Evolutionary conservation across 2,888 invertebrate species (phyloP), one percentile per base, ranked within the genome.

Genomic region (Drosophila tripunctata): DNA sequence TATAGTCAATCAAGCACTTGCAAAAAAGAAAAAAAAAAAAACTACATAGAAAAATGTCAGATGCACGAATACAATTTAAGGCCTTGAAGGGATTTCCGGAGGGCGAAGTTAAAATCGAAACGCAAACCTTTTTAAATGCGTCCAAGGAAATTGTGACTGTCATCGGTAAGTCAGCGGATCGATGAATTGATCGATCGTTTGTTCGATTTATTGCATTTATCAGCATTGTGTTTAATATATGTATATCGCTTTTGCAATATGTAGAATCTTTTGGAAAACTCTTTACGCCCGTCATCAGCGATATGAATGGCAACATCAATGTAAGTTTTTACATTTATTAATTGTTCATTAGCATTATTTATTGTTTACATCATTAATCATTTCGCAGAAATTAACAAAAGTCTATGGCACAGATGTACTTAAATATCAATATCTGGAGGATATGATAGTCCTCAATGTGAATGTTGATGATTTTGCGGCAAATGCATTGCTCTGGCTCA

Each of bases 291-390:
- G 94, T 96, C 35, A 94, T 94, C 81, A 93, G 93, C 90, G 96
- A 96, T 87, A 95, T 96, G 93, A 93, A 94, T 91, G 94, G 94
- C 79, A 96, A 96, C 90, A 94, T 96, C 75, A 93, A 94, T 89
- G 96, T 95, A 92, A 93, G 83, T 48, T 15, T 2, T 5, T 10
- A 4, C 6, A 3, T 10, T 15, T 8, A 30, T 14, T 21, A 14
- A 14, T 30, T 19, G 10, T 10, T 24, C 33, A 44, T 30, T 41
- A 15, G n/a, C 14, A n/a, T 24, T n/a, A 8, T 33, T 6, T 5
- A 22, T 22, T 35, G 3, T 36, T 51, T n/a, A n/a, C n/a, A n/a
- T n/a, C n/a, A n/a, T n/a, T n/a, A n/a, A n/a, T n/a, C n/a, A n/a
- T n/a, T n/a, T n/a, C n/a, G 6, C 22, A 95, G 95, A 95, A 95